Evolutionary conservation across 2,797 vertebrate species (phyloP).

Genomic region (Malurus splendens): DNA sequence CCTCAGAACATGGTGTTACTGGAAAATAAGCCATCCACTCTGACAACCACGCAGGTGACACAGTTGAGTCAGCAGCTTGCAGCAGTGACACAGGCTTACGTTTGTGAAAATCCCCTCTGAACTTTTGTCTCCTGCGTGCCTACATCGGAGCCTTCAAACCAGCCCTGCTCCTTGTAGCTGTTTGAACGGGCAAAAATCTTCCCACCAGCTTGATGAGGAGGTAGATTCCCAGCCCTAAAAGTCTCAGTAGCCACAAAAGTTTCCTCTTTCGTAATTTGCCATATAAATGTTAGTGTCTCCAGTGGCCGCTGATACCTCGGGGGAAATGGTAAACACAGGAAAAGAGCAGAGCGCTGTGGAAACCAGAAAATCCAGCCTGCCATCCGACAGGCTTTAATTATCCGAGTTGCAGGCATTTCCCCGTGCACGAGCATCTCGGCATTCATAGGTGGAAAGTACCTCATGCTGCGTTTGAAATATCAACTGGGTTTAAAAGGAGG

Average conservation of each 20-base stretch:
- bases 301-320: not conserved
- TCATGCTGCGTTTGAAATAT: constrained; percentile 56
- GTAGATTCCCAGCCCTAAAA: not conserved
- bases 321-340: not conserved
- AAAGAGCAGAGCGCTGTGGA: constrained; percentile 11
- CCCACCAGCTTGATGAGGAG: not conserved
- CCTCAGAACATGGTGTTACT: constrained; percentile 56
- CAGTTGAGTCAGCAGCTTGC: constrained; percentile 62
- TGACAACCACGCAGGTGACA: constrained; percentile 60
- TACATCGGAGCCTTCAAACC: not conserved
- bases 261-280: not conserved
- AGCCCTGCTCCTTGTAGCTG: constrained; percentile 1
- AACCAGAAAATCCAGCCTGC: not conserved
- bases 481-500: constrained; percentile 51
- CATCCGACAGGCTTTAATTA: not conserved
- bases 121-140: constrained; percentile 13
- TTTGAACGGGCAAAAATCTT: not conserved
- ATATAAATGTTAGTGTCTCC: not conserved
- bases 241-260: not conserved
- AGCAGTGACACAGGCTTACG: constrained; percentile 55
- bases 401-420: not conserved
- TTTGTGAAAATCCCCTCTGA: constrained; percentile 58
- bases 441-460: constrained; percentile 55
- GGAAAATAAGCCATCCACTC: constrained; percentile 42
- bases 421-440: not conserved